Conservation (phyloP, 2,113 vertebrate species). For the Pimephales promelas region DNA sequence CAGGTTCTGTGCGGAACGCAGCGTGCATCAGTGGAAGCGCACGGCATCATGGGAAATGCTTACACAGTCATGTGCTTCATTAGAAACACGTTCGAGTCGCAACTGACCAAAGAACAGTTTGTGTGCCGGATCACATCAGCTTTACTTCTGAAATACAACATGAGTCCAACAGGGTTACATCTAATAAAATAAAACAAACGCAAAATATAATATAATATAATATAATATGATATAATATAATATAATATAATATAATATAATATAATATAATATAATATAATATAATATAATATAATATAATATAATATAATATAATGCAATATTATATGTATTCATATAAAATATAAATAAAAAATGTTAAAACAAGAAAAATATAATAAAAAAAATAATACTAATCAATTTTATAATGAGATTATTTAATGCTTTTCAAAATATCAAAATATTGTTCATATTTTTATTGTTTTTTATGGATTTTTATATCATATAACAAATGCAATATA, state of each 20-base stretch:
- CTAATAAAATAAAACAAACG: no score
- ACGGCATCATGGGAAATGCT: slow-evolving; percentile 14
- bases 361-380: not conserved
- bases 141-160: no score
- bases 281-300: not conserved
- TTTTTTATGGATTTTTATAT: no score
- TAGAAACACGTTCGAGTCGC: not conserved
- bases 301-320: no score
- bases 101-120: not conserved
- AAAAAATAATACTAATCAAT: not conserved
- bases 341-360: no score
- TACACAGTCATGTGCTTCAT: slow-evolving; percentile 56
- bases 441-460: no score
- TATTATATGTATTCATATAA: no score
- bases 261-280: not conserved
- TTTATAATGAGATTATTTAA: not conserved
- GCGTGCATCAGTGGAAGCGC: slow-evolving; percentile 24
- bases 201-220: not conserved
- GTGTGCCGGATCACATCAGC: not conserved
- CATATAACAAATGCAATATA: no score
- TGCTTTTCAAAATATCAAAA: not conserved
- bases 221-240: not conserved
- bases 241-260: not conserved
- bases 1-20: slow-evolving; percentile 62
- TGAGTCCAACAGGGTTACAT: not conserved